Percentiles rank a stretch among this genome's conserved stretches.
These are phyloP conservation scores for Oceanites oceanicus DNA, from an alignment of 2,113 vertebrate genomes.

Conservation along the genomic window DNA sequence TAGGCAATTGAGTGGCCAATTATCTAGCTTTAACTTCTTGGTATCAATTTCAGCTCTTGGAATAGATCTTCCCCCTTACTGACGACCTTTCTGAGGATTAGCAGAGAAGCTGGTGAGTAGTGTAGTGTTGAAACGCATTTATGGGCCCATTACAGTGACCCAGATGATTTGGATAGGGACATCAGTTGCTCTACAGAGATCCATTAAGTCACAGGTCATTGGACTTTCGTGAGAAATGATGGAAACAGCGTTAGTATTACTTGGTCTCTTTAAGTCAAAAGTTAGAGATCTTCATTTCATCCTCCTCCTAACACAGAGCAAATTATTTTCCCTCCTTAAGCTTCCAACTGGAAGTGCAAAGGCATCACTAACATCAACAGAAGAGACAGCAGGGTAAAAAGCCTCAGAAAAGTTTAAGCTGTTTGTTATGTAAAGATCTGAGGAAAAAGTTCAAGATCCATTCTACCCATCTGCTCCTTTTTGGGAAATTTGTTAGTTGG, in stretches of 20 bases:
- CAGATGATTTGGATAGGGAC: background rate
- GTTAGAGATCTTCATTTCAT: background rate
- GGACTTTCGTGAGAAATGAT: background rate
- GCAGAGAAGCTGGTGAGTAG: constrained; percentile 2
- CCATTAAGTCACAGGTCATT: background rate
- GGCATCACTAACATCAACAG: background rate
- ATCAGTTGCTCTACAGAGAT: background rate
- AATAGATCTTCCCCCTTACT: constrained; percentile 13
- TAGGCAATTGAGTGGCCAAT: background rate
- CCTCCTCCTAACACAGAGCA: background rate
- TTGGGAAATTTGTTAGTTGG: background rate
- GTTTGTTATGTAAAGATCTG: background rate
- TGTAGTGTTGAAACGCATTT: background rate
- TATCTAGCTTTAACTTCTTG: constrained; percentile 9
- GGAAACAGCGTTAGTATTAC: background rate
- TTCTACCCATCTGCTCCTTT: background rate
- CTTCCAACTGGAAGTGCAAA: background rate
- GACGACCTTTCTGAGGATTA: constrained; percentile 1
- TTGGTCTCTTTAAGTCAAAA: background rate
- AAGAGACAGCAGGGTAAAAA: background rate
- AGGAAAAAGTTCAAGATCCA: background rate
- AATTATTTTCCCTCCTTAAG: background rate
- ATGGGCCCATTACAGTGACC: background rate
- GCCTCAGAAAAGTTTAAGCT: background rate
- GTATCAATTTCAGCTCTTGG: constrained; percentile 31